These are phyloP conservation scores for Drosophila obscura DNA, from an alignment of 1,140 invertebrate genomes.

Conservation along the genomic window DNA sequence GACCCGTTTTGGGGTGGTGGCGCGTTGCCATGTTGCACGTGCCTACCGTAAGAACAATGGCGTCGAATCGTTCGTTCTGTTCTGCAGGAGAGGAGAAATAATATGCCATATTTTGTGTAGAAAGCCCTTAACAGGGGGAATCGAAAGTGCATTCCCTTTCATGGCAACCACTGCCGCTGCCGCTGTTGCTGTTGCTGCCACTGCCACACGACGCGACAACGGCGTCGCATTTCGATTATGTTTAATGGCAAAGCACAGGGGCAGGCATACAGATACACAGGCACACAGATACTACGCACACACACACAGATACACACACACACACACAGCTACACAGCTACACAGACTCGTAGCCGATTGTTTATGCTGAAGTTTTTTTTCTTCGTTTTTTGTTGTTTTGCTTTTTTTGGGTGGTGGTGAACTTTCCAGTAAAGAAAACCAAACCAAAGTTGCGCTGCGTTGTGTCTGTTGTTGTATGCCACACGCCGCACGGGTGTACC, in stretches of 20 bases:
- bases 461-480: slow-evolving; percentile 35
- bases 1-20: slow-evolving; percentile 66
- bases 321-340: background rate
- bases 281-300: slow-evolving; percentile 13
- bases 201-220: slow-evolving; percentile 17
- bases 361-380: slow-evolving; percentile 1
- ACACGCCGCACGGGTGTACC: slow-evolving; percentile 27
- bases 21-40: slow-evolving; percentile 71
- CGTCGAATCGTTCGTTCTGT: slow-evolving; percentile 57
- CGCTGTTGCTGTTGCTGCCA: background rate
- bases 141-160: slow-evolving; percentile 82
- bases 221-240: slow-evolving; percentile 79
- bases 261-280: slow-evolving; percentile 16
- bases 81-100: slow-evolving; percentile 41
- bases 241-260: slow-evolving; percentile 74
- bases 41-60: slow-evolving; percentile 79
- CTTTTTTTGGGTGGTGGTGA: slow-evolving; percentile 59
- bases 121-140: slow-evolving; percentile 64
- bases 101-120: slow-evolving; percentile 75
- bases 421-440: slow-evolving; percentile 47
- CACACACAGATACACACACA: slow-evolving; percentile 2
- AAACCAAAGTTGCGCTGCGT: slow-evolving; percentile 33
- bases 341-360: background rate
- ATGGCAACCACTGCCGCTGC: slow-evolving; percentile 61
- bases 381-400: slow-evolving; percentile 10